phyloP scores from a whole-genome alignment of 2,113 vertebrate species.

The Mionectes macconnelli region DNA sequence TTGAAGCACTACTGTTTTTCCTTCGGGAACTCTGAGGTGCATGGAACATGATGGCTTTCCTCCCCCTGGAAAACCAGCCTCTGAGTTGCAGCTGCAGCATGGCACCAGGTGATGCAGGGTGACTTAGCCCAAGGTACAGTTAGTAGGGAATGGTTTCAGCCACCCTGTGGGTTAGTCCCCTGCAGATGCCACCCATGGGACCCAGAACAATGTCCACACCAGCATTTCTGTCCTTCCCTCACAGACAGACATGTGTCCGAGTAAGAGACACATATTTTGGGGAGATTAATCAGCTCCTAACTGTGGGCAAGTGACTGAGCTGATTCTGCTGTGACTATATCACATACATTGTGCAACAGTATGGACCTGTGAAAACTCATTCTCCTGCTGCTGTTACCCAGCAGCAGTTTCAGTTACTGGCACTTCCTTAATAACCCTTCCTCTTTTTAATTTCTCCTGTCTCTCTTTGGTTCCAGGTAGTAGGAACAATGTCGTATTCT shows the following conservation, averaged over 20 bases:
- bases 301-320: background rate
- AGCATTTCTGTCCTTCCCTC: background rate
- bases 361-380: background rate
- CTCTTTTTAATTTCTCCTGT: background rate
- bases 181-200: background rate
- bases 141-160: background rate
- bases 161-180: background rate
- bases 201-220: accelerated
- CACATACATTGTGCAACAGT: background rate
- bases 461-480: conserved; percentile 4
- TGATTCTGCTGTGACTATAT: background rate
- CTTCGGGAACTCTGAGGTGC: background rate
- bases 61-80: background rate
- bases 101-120: accelerated
- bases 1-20: background rate
- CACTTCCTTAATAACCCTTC: background rate
- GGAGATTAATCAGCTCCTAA: background rate
- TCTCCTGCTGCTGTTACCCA: background rate
- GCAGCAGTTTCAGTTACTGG: background rate
- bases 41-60: background rate
- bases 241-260: background rate
- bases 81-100: accelerated
- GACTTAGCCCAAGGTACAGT: too few relatives aligned
- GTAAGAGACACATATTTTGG: background rate
- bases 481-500: background rate